Base-by-base conservation (phyloP, 1,140 invertebrate species). In the Drosophila ambigua region DNA sequence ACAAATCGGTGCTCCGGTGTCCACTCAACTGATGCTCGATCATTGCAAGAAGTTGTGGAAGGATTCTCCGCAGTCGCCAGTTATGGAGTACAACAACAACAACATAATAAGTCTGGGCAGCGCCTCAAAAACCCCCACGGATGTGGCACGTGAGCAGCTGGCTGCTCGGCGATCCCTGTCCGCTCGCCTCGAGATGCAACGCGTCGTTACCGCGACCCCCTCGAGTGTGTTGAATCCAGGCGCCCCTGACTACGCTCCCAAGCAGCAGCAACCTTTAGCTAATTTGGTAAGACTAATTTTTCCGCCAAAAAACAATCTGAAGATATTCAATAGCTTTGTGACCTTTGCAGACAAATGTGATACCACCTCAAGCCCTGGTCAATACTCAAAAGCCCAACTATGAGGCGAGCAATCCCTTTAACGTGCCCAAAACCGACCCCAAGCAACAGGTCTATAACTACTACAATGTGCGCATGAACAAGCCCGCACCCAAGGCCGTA, bases 41-140 rank as follows among this genome's bases (percentile, higher is more conserved):
- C 88, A 91, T 46, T 90, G 90, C 64, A 75, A 76, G 50, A 90
- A 88, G 39, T 15, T 85, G 39, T 85, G 87, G 77, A 89, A 90
- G 31, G 77, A 59, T 11, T 11, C 57, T 5, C 51, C 77, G 5
- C 69, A 76, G 9, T 39, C 83, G 4, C 68, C 66, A 2, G 44
- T 52, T 11, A 44, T 62, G 5, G 78, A 82, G 54, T 62, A 78
- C 20, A 91, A 77, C 15, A 88, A 90, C 11, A 79, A 83, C 24
- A 72, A 41, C 35, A 57, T 62, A 15, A 50, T 63, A 4, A 76
- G 31, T 46, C 53, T 57, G 11, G 69, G 46, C 31, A 67, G 61
- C 31, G 35, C 48, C 26, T 35, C 54, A 1, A 85, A 81, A 51
- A 72, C 87, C n/a, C 68, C 81, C 15, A 90, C 64, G 16, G 81